Evolutionary conservation across 2,113 vertebrate species (phyloP).

Genomic region (Cisticola juncidis): DNA sequence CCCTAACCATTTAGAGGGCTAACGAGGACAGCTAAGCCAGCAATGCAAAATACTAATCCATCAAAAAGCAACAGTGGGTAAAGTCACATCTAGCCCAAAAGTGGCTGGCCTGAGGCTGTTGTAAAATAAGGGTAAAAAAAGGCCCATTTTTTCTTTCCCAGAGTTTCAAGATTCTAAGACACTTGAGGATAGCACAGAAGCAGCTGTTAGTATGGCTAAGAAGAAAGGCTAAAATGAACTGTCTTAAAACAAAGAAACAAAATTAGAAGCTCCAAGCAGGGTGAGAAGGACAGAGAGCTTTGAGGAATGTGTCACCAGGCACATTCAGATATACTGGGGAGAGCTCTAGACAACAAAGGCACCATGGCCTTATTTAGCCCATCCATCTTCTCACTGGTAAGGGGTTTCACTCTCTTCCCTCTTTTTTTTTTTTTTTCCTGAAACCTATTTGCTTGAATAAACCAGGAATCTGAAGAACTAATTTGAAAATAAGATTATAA

Average conservation of each 20-base stretch:
- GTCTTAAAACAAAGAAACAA: background rate
- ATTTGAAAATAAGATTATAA: background rate
- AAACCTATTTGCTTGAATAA: background rate
- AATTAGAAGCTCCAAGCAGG: background rate
- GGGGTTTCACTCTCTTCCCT: background rate
- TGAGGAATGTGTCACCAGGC: background rate
- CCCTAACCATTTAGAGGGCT: background rate
- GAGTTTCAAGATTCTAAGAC: background rate
- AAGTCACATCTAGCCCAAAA: background rate
- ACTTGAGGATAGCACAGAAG: background rate
- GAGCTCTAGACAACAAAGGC: background rate
- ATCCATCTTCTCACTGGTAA: background rate
- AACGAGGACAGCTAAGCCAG: background rate
- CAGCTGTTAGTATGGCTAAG: background rate
- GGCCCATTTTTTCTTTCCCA: fast-evolving
- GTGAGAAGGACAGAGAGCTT: background rate
- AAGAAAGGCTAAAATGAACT: background rate
- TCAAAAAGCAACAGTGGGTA: background rate
- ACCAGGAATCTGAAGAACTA: background rate
- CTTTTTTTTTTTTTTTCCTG: background rate
- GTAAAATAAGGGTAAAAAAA: background rate
- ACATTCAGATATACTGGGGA: background rate
- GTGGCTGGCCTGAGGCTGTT: background rate
- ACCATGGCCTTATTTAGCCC: background rate
- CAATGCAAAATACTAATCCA: background rate